Evolutionary conservation across 2,113 vertebrate species (phyloP).

Genomic region (Lasiurus borealis): DNA sequence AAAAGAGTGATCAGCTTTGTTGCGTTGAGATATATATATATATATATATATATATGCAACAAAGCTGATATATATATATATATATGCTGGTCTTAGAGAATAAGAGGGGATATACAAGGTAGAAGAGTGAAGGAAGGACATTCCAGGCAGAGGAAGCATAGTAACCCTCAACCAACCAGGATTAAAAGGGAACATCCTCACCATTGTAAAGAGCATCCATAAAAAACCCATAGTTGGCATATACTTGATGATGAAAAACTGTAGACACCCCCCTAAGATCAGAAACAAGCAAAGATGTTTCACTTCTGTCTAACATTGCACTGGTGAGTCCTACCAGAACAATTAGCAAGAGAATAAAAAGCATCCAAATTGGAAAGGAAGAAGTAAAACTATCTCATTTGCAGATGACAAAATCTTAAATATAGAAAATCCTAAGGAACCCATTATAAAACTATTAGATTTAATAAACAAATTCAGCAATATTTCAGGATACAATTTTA

Average conservation of each 20-base stretch:
- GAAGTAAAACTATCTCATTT: conserved; percentile 2
- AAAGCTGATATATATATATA: neutral
- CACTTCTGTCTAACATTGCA: neutral
- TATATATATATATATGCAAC: too few species aligned
- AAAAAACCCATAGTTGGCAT: neutral
- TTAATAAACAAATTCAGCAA: neutral
- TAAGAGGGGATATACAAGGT: neutral
- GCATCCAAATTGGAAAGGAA: neutral
- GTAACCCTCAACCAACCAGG: neutral
- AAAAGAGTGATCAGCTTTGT: neutral
- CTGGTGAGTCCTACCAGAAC: neutral
- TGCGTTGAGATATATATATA: neutral
- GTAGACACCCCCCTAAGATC: neutral
- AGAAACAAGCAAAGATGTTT: neutral
- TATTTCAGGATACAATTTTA: neutral
- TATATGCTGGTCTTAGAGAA: neutral
- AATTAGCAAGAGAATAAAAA: conserved; percentile 42
- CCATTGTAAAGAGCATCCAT: neutral
- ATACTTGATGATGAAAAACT: neutral
- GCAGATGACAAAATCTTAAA: neutral
- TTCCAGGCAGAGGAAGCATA: neutral
- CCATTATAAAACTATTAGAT: neutral
- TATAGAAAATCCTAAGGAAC: neutral
- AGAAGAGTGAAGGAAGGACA: neutral
- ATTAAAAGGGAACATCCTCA: neutral